Percentiles rank a stretch among this genome's conserved stretches.
phyloP scores from a whole-genome alignment of 1,140 invertebrate species.

The Leucophenga varia region DNA sequence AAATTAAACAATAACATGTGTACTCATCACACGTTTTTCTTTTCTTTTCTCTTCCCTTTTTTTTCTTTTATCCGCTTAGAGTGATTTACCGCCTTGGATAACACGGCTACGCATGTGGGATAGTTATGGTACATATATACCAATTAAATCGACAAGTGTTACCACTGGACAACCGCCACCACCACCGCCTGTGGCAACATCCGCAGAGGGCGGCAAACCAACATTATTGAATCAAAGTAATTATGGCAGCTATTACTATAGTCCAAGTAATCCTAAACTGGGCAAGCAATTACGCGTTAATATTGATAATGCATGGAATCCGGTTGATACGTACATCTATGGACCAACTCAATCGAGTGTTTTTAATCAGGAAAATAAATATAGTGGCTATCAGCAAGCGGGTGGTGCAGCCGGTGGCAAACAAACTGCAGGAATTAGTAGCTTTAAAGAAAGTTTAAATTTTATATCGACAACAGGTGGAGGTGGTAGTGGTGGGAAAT shows the following conservation, averaged over 20 bases:
- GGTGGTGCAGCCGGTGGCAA: slow-evolving; percentile 18
- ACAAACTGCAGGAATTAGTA: slow-evolving; percentile 26
- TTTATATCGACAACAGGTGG: slow-evolving; percentile 28
- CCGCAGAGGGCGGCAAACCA: slow-evolving; percentile 41
- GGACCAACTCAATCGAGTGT: slow-evolving; percentile 54
- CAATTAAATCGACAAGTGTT: slow-evolving; percentile 46
- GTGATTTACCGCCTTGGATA: slow-evolving; percentile 58
- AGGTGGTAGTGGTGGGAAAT: slow-evolving; percentile 16
- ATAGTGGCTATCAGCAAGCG: slow-evolving; percentile 47
- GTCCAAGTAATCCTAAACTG: slow-evolving; percentile 50
- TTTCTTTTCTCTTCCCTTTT: slow-evolving; percentile 1
- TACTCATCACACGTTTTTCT: slow-evolving; percentile 2
- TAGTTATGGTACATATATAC: slow-evolving; percentile 56
- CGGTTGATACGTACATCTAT: slow-evolving; percentile 56
- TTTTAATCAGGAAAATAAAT: slow-evolving; percentile 55
- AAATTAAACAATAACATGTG: slow-evolving; percentile 32
- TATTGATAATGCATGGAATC: slow-evolving; percentile 56
- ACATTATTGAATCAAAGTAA: slow-evolving; percentile 40
- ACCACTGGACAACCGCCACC: slow-evolving; percentile 49
- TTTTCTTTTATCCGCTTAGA: slow-evolving; percentile 19
- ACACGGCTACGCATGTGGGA: slow-evolving; percentile 64
- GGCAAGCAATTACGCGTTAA: slow-evolving; percentile 51
- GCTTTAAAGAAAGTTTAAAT: slow-evolving; percentile 48
- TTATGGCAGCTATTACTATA: slow-evolving; percentile 52
- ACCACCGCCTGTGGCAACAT: slow-evolving; percentile 45